Conservation (phyloP, 2,888 invertebrate genomes). For the Drosophila cognata region DNA sequence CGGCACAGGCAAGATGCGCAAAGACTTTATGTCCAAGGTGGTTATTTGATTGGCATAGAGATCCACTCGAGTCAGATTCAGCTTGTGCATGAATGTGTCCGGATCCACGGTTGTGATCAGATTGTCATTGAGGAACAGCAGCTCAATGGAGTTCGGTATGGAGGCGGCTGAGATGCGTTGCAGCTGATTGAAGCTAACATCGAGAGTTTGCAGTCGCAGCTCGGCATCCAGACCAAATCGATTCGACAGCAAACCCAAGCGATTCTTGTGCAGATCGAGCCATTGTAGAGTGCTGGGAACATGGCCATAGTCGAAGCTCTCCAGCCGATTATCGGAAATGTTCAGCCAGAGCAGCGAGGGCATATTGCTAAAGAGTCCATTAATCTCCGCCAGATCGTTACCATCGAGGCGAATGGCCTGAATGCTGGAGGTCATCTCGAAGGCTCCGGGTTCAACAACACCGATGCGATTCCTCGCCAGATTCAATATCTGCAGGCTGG, state of each 20-base stretch:
- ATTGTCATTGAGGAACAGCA: constrained; percentile 95
- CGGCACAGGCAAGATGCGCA: constrained; percentile 92
- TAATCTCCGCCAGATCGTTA: constrained; percentile 92
- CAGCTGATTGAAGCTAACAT: constrained; percentile 96
- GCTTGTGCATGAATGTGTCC: constrained; percentile 95
- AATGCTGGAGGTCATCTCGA: constrained; percentile 91
- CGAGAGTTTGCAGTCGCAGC: constrained; percentile 92
- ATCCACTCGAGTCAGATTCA: constrained; percentile 95
- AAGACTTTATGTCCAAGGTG: constrained; percentile 94
- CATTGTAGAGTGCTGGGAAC: constrained; percentile 93
- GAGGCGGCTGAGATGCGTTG: constrained; percentile 90
- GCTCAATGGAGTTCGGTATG: constrained; percentile 93
- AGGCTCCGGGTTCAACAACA: constrained; percentile 92
- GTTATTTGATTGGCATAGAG: constrained; percentile 96
- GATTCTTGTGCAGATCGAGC: constrained; percentile 96
- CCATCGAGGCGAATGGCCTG: constrained; percentile 95
- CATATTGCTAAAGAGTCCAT: constrained; percentile 93
- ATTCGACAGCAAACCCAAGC: constrained; percentile 91
- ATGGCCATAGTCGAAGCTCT: constrained; percentile 94
- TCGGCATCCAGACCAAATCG: constrained; percentile 89
- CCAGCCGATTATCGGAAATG: constrained; percentile 95
- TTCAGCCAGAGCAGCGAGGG: constrained; percentile 94
- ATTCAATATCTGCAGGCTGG: constrained; percentile 93
- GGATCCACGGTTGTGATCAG: constrained; percentile 93
- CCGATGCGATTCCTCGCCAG: constrained; percentile 93